These are phyloP conservation scores for Hyaena hyaena DNA, from an alignment of 2,113 vertebrate genomes.

Conservation along the genomic window DNA sequence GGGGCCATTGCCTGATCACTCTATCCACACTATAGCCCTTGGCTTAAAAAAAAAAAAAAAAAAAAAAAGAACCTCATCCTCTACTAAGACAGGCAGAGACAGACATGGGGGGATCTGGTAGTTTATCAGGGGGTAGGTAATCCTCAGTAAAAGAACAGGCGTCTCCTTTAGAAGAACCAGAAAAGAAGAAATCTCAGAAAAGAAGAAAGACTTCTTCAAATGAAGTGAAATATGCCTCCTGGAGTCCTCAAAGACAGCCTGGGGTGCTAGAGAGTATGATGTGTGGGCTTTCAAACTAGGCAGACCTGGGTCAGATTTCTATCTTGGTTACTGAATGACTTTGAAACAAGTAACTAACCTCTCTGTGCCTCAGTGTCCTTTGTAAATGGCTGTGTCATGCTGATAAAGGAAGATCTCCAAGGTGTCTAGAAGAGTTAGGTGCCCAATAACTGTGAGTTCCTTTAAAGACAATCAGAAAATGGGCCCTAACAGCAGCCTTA, in stretches of 20 bases:
- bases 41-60: neutral
- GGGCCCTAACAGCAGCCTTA: neutral
- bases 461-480: neutral
- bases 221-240: neutral
- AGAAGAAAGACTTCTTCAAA: slow-evolving; percentile 13
- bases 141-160: neutral
- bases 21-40: neutral
- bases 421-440: neutral
- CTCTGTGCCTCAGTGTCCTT: neutral
- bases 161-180: neutral
- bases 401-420: neutral
- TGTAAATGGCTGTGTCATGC: neutral
- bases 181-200: neutral
- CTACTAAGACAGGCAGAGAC: neutral
- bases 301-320: neutral
- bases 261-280: neutral
- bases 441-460: neutral
- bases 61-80: neutral
- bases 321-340: neutral
- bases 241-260: neutral
- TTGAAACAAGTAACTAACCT: neutral
- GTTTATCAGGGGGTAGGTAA: neutral
- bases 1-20: neutral
- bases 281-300: neutral
- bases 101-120: neutral